phyloP scores from a whole-genome alignment of 2,888 invertebrate genomes.

The Dynastes hyllus region DNA sequence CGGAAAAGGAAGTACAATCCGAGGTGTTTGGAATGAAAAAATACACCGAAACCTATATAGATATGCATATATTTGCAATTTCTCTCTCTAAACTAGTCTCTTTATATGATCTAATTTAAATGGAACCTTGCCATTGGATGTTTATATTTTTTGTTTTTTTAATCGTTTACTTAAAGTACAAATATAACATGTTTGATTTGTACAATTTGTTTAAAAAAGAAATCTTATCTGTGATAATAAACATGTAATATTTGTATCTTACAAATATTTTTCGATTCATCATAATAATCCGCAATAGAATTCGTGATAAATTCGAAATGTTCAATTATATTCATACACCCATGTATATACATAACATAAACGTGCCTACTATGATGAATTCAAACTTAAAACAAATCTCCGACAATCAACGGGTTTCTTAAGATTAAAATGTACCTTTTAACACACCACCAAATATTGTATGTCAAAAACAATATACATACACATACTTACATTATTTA shows the following conservation, averaged over 20 bases:
- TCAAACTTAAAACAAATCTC: not conserved
- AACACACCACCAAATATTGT: conserved; percentile 44
- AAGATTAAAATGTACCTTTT: conserved; percentile 51
- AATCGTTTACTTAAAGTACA: conserved; percentile 37
- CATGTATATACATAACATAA: conserved; percentile 11
- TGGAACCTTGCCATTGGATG: conserved; percentile 44
- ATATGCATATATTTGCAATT: conserved; percentile 6
- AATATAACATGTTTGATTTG: conserved; percentile 54
- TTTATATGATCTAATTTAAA: conserved; percentile 15
- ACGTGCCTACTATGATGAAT: not conserved
- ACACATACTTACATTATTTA: conserved; percentile 14
- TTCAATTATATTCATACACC: conserved; percentile 9
- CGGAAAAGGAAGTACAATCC: conserved; percentile 5
- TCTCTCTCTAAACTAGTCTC: conserved; percentile 43
- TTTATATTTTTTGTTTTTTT: conserved; percentile 28
- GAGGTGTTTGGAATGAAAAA: conserved; percentile 9
- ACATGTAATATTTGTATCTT: conserved; percentile 53
- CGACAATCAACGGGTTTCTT: conserved; percentile 38
- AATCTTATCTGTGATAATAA: conserved; percentile 54
- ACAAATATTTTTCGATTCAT: conserved; percentile 32
- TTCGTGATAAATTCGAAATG: not conserved
- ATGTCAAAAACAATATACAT: conserved; percentile 21
- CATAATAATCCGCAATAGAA: not conserved
- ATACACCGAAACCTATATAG: not conserved
- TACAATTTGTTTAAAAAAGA: conserved; percentile 51